Base-by-base conservation (phyloP, 2,113 vertebrate species). In the Manacus vitellinus region DNA sequence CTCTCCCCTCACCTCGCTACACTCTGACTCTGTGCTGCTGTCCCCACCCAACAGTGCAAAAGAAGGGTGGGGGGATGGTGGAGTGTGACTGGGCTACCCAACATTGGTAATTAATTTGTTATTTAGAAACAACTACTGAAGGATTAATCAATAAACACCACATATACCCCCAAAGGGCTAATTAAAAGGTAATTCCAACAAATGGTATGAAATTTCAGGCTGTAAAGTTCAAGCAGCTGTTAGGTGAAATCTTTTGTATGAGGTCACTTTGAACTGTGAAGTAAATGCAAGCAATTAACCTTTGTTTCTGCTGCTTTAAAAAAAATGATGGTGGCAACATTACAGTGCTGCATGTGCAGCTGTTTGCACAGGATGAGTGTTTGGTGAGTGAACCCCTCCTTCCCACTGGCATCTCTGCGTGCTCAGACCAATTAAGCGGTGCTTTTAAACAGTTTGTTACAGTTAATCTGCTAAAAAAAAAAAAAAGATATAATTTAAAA, bases 121-220 rank as follows among this genome's bases (percentile, higher is more conserved):
- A 77, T 90, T 88, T 85, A 82, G 89, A 92, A 96, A 88, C 80
- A 93, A 0, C 92, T 81, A 68, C 92, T 72, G 89, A 89, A 94
- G 90, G 73, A 88, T 85, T 97, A 95, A 97, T 98, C 97, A 92
- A 97, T 97, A 98, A 97, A 95, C 83, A 96, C 96, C 93, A 97
- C 70, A n/a, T 88, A 92, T 85, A 92, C 59, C 84, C 96, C 81
- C 95, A 86, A 91, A 92, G 94, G 97, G 78, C 91, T 96, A 95
- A 98, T 98, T 97, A 97, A 97, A 97, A 97, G 94, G 96, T 88
- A 93, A 96, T 98, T 93, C 91, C 91, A 94, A 92, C 92, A 96
- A 98, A 97, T 20, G 31, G 90, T 83, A 97, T 96, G 94, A 95
- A 97, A 97, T 98, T 98, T 97, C 97, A 97, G 95, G 81, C 94